A percentile compares a stretch with the other conserved stretches of the same genome.
These are phyloP conservation scores for Aphidius colemani DNA, from an alignment of 2,888 invertebrate genomes.

Conservation along the genomic window DNA sequence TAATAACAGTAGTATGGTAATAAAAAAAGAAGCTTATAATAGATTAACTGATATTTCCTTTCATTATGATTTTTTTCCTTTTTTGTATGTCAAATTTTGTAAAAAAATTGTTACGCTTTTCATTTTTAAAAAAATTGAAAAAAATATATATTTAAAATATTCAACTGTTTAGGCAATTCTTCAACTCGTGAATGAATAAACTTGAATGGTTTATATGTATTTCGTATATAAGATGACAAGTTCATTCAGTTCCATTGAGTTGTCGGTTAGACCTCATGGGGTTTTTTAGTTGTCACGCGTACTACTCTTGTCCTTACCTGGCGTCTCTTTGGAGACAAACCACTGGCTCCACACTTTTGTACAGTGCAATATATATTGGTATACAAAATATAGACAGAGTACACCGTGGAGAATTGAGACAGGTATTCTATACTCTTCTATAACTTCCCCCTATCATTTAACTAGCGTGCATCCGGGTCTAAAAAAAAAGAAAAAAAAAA, in stretches of 20 bases:
- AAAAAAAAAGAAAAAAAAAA: not conserved
- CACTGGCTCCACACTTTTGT: constrained; percentile 13
- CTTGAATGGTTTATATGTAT: not conserved
- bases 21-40: no score
- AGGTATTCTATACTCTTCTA: constrained; percentile 18
- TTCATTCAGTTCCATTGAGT: constrained; percentile 36
- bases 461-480: constrained; percentile 47
- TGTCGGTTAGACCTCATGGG: constrained; percentile 26
- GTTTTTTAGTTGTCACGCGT: constrained; percentile 5
- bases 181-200: no score
- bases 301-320: no score
- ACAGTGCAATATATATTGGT: constrained; percentile 1
- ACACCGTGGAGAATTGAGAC: constrained; percentile 2
- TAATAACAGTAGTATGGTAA: no score
- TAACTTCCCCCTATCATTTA: constrained; percentile 24
- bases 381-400: constrained; percentile 11
- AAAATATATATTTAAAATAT: no score
- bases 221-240: constrained; percentile 36
- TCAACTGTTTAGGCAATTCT: no score
- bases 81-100: no score
- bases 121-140: no score
- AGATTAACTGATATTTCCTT: no score
- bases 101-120: no score
- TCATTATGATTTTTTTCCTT: no score
- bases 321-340: not conserved